Evolutionary conservation across 1,140 invertebrate genomes (phyloP).

Genomic region (Galleria mellonella): DNA sequence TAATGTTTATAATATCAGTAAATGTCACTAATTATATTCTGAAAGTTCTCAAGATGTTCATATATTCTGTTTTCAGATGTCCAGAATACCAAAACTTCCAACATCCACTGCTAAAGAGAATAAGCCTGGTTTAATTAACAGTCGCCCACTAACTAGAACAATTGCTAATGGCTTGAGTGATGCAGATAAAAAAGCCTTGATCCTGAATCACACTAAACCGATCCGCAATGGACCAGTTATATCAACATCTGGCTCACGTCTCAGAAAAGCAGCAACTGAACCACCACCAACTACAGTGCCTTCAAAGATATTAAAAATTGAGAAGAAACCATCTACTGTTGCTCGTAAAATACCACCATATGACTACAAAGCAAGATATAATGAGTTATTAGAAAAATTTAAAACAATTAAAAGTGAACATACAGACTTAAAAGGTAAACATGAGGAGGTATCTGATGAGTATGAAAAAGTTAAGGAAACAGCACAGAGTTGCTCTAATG

Average conservation of each 20-base stretch:
- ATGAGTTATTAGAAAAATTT: slow-evolving; percentile 76
- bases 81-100: slow-evolving; percentile 57
- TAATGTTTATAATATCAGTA: too few relatives aligned
- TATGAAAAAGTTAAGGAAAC: slow-evolving; percentile 70
- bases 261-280: slow-evolving; percentile 51
- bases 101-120: slow-evolving; percentile 48
- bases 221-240: slow-evolving; percentile 20
- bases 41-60: background rate
- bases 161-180: slow-evolving; percentile 50
- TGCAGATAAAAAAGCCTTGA: slow-evolving; percentile 50
- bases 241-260: slow-evolving; percentile 34
- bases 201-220: slow-evolving; percentile 56
- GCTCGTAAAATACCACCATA: slow-evolving; percentile 74
- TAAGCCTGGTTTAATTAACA: slow-evolving; percentile 33
- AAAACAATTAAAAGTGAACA: slow-evolving; percentile 72
- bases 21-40: background rate
- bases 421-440: slow-evolving; percentile 70
- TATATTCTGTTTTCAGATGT: slow-evolving; percentile 51
- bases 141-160: slow-evolving; percentile 32
- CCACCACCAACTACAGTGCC: slow-evolving; percentile 30
- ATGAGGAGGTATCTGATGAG: slow-evolving; percentile 67
- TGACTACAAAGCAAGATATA: slow-evolving; percentile 76
- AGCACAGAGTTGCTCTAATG: slow-evolving; percentile 31
- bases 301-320: slow-evolving; percentile 42
- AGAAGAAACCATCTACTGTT: slow-evolving; percentile 38